A percentile compares a stretch with the other conserved stretches of the same genome.
phyloP scores from a whole-genome alignment of 2,113 vertebrate genomes.

The Rhinopithecus roxellana region DNA sequence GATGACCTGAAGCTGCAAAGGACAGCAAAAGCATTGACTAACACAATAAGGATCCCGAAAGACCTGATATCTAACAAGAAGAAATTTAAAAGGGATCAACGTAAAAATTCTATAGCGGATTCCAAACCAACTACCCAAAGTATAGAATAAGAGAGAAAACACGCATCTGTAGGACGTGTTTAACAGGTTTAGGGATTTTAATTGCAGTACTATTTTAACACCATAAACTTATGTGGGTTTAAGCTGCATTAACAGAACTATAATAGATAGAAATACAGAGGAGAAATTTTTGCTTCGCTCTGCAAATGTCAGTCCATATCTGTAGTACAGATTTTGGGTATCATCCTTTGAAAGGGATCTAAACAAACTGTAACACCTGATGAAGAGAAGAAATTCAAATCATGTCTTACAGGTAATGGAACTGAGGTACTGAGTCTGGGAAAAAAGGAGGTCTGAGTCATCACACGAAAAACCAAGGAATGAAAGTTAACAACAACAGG shows the following conservation, averaged over 20 bases:
- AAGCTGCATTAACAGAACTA: constrained; percentile 18
- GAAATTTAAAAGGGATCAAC: constrained; percentile 31
- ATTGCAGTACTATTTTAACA: constrained; percentile 40
- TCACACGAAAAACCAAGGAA: neutral
- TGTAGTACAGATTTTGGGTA: constrained; percentile 12
- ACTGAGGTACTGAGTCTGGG: neutral
- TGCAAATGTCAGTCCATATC: neutral
- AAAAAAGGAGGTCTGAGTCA: neutral
- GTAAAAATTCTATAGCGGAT: neutral
- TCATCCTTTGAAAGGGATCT: neutral
- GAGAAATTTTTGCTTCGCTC: constrained; percentile 24
- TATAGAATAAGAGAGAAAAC: neutral
- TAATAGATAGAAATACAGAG: neutral
- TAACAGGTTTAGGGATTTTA: constrained; percentile 10
- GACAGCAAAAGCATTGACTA: neutral
- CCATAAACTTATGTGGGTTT: neutral
- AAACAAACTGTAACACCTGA: neutral
- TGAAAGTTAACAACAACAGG: neutral
- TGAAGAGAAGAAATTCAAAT: constrained; percentile 24
- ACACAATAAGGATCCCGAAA: neutral
- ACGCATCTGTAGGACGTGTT: neutral
- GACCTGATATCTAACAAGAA: neutral
- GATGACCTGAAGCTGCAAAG: neutral
- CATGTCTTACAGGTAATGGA: neutral
- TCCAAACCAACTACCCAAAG: neutral